These are phyloP conservation scores for Aquatica leii DNA, from an alignment of 2,888 invertebrate genomes.

Conservation along the genomic window DNA sequence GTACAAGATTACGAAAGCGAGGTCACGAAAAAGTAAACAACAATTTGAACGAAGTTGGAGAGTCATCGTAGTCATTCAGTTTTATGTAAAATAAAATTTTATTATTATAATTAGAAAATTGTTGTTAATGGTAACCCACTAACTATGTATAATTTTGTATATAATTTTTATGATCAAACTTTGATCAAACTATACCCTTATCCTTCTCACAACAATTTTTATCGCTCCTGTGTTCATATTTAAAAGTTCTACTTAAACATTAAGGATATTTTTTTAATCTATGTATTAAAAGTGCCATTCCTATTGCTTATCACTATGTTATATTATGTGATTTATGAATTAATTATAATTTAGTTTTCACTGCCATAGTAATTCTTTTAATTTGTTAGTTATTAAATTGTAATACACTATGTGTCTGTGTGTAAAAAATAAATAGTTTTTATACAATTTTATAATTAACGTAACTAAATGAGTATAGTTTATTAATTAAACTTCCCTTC, in stretches of 20 bases:
- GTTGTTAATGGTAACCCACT: background rate
- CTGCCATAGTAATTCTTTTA: constrained; percentile 11
- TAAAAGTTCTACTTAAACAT: too few species aligned
- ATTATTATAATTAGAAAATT: too few species aligned
- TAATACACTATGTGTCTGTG: background rate
- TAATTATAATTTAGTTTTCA: constrained; percentile 6
- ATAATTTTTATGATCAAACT: background rate
- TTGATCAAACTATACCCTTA: too few species aligned
- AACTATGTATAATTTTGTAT: constrained; percentile 3
- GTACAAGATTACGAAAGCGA: constrained; percentile 18
- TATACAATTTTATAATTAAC: constrained; percentile 2
- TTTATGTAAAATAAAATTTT: too few species aligned
- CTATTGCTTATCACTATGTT: constrained; percentile 3
- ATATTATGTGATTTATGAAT: constrained; percentile 1
- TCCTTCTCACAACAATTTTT: background rate
- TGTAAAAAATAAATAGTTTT: constrained; percentile 6
- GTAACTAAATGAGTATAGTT: too few species aligned
- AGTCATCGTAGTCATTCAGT: background rate
- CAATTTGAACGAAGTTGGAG: background rate
- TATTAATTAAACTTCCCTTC: too few species aligned
- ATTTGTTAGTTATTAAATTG: constrained; percentile 6
- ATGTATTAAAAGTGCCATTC: constrained; percentile 1
- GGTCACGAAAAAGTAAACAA: constrained; percentile 17
- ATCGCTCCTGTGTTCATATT: constrained; percentile 5
- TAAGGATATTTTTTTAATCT: background rate